Evolutionary conservation across 1,140 invertebrate genomes (phyloP).

Genomic region (Euglossa dilemma): DNA sequence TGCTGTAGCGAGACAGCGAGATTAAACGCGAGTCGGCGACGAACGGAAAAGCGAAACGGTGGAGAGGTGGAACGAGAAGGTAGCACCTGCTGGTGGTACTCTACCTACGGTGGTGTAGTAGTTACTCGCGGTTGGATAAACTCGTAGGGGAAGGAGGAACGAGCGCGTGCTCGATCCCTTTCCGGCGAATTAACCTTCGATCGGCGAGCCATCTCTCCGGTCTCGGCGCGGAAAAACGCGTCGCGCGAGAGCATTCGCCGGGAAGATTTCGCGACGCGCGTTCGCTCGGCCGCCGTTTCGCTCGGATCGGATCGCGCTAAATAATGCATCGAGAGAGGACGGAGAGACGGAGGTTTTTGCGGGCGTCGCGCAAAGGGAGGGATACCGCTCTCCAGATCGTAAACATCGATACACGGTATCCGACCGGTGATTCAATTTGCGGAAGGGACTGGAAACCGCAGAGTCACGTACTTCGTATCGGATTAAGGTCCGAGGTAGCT

Average conservation of each 20-base stretch:
- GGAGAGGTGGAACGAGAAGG: too few species aligned
- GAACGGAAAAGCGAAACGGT: too few species aligned
- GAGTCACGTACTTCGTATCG: conserved; percentile 62
- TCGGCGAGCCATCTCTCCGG: too few species aligned
- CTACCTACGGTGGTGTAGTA: too few species aligned
- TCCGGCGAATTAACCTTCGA: too few species aligned
- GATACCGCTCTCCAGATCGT: conserved; percentile 49
- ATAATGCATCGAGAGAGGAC: conserved; percentile 42
- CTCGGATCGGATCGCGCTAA: conserved; percentile 16
- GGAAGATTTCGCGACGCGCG: background rate
- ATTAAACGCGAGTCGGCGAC: background rate
- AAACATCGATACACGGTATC: conserved; percentile 60
- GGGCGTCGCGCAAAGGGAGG: background rate
- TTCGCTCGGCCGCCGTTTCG: background rate
- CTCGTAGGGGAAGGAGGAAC: too few species aligned
- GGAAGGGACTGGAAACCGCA: conserved; percentile 57
- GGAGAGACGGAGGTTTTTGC: conserved; percentile 4
- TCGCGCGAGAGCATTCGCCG: conserved; percentile 1
- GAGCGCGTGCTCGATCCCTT: too few species aligned
- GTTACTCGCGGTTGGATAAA: too few species aligned
- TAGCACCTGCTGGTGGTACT: too few species aligned
- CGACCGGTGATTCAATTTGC: conserved; percentile 64
- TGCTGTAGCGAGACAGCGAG: too few species aligned
- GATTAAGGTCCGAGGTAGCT: conserved; percentile 47
- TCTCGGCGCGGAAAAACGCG: background rate